Evolutionary conservation across 2,113 vertebrate genomes (phyloP).

Genomic region (Pomatorhinus ruficollis): DNA sequence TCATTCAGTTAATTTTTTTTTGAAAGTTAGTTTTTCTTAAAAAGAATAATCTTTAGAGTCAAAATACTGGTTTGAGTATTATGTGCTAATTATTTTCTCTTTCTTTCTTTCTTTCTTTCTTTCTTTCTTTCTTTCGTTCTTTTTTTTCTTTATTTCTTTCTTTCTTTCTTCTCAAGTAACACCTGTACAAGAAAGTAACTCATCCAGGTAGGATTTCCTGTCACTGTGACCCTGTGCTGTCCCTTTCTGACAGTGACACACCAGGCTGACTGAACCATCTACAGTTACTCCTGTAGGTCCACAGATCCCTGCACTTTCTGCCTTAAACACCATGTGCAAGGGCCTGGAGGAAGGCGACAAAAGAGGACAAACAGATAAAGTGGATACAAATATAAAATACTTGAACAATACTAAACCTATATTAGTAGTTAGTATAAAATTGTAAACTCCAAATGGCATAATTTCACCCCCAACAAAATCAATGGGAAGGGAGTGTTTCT

Average conservation of each 20-base stretch:
- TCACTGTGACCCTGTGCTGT: not conserved
- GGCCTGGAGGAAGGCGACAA: not conserved
- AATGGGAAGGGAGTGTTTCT: not conserved
- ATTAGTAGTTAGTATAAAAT: not conserved
- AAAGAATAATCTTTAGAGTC: not conserved
- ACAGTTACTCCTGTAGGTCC: not conserved
- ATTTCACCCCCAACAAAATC: not conserved
- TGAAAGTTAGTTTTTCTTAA: not conserved
- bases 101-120: too few species aligned
- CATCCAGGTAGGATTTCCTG: not conserved
- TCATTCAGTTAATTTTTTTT: not conserved
- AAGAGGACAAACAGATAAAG: not conserved
- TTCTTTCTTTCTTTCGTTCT: too few species aligned
- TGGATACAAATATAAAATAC: not conserved
- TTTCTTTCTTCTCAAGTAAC: not conserved
- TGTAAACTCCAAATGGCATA: not conserved
- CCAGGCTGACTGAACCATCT: not conserved
- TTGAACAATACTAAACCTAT: not conserved
- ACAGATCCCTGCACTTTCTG: not conserved
- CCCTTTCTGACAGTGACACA: not conserved
- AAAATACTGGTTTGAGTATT: not conserved
- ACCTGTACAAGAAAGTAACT: not conserved
- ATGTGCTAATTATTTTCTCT: not conserved
- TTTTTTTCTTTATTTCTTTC: too few species aligned
- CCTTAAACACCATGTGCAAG: not conserved